A percentile compares a stretch with the other conserved stretches of the same genome.
phyloP scores from a whole-genome alignment of 1,140 invertebrate genomes.

The Venustaconcha ellipsiformis region DNA sequence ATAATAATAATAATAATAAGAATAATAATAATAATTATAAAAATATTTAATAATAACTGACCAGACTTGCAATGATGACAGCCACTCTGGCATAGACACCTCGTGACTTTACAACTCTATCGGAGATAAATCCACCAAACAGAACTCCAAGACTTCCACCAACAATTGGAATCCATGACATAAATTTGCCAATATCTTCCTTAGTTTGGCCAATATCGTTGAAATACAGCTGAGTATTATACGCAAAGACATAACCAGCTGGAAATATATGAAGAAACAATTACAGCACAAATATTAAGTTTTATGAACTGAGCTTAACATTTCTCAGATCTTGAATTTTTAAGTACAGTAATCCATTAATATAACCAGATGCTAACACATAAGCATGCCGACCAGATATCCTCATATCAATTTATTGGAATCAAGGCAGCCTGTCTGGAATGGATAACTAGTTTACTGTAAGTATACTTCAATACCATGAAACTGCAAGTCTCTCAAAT shows the following conservation, averaged over 20 bases:
- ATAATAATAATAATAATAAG: neutral
- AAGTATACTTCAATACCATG: no score
- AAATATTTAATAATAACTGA: conserved; percentile 41
- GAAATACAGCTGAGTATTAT: conserved; percentile 70
- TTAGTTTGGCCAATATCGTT: conserved; percentile 61
- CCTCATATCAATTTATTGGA: no score
- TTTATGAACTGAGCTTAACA: no score
- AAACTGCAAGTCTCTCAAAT: no score
- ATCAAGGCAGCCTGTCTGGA: no score
- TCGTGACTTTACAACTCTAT: conserved; percentile 88
- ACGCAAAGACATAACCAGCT: conserved; percentile 70
- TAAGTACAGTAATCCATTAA: no score
- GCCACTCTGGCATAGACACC: conserved; percentile 87
- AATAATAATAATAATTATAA: no score
- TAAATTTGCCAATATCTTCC: conserved; percentile 69
- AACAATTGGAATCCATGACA: conserved; percentile 70
- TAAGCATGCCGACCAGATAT: no score
- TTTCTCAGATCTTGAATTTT: no score
- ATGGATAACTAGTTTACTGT: no score
- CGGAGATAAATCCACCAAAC: conserved; percentile 87
- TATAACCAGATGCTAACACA: no score
- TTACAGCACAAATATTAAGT: no score
- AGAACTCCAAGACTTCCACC: conserved; percentile 90
- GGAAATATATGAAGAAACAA: conserved; percentile 26
- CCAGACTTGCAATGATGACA: conserved; percentile 83